Percentiles rank a stretch among this genome's conserved stretches.
phyloP scores from a whole-genome alignment of 2,888 invertebrate species.

The Pandemis heparana region DNA sequence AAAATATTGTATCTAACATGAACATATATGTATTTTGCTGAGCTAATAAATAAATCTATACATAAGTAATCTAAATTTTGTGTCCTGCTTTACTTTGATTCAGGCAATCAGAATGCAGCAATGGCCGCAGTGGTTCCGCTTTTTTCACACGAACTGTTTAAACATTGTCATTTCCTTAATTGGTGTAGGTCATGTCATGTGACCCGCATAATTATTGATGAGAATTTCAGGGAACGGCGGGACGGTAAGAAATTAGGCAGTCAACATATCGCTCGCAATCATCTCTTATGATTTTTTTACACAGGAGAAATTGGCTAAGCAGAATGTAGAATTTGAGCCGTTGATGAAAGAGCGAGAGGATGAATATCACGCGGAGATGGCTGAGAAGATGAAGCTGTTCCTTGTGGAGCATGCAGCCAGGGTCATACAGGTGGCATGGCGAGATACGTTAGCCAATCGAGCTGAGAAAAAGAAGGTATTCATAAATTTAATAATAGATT shows the following conservation, averaged over 20 bases:
- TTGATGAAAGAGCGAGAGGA: conserved; percentile 72
- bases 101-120: too few species aligned
- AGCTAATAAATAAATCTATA: too few species aligned
- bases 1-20: too few species aligned
- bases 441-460: conserved; percentile 47
- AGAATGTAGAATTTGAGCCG: conserved; percentile 52
- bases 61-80: too few species aligned
- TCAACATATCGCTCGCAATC: neutral
- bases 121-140: too few species aligned
- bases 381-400: conserved; percentile 57
- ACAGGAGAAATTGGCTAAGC: conserved; percentile 74
- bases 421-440: conserved; percentile 50
- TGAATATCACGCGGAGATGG: conserved; percentile 66
- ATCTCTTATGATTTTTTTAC: neutral
- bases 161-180: too few species aligned
- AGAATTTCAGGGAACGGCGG: neutral
- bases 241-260: neutral
- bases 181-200: too few species aligned
- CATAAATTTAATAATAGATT: too few species aligned
- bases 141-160: too few species aligned
- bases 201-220: neutral
- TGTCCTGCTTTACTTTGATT: too few species aligned
- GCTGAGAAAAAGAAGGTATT: conserved; percentile 49
- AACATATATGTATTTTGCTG: too few species aligned
- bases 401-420: conserved; percentile 50